A percentile compares a stretch with the other conserved stretches of the same genome.
phyloP scores from a whole-genome alignment of 2,113 vertebrate genomes.

The Ivindomyrus marchei region DNA sequence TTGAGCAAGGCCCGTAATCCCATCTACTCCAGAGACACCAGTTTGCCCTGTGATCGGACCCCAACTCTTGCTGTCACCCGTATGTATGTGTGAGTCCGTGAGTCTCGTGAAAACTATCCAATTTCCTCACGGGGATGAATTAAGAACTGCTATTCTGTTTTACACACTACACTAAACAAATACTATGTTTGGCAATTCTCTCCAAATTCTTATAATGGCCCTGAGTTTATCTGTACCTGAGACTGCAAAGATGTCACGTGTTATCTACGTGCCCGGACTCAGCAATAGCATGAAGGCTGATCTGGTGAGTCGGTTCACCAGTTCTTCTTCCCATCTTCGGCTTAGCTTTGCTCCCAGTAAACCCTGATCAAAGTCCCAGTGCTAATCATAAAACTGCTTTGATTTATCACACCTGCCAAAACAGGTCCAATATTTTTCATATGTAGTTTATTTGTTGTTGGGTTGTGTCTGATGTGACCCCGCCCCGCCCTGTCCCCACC shows the following conservation, averaged over 20 bases:
- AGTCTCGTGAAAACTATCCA: background rate
- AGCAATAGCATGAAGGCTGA: background rate
- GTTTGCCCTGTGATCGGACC: background rate
- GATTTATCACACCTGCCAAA: background rate
- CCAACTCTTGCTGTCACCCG: background rate
- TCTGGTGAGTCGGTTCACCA: background rate
- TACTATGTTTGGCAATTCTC: background rate
- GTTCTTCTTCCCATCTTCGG: background rate
- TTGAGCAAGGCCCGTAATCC: background rate
- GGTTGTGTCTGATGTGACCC: background rate
- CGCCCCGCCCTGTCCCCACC: background rate
- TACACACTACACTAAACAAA: background rate
- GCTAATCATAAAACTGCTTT: background rate
- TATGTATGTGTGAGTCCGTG: background rate
- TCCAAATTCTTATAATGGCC: background rate
- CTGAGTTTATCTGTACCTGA: background rate
- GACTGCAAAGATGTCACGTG: background rate
- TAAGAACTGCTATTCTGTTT: background rate
- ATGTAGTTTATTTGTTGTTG: background rate
- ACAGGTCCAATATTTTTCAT: background rate
- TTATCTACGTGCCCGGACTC: background rate
- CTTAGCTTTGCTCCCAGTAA: background rate
- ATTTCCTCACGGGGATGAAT: background rate
- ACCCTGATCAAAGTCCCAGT: background rate
- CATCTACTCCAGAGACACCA: background rate